Base-by-base conservation (phyloP, 2,113 vertebrate species). In the Heterocephalus glaber region DNA sequence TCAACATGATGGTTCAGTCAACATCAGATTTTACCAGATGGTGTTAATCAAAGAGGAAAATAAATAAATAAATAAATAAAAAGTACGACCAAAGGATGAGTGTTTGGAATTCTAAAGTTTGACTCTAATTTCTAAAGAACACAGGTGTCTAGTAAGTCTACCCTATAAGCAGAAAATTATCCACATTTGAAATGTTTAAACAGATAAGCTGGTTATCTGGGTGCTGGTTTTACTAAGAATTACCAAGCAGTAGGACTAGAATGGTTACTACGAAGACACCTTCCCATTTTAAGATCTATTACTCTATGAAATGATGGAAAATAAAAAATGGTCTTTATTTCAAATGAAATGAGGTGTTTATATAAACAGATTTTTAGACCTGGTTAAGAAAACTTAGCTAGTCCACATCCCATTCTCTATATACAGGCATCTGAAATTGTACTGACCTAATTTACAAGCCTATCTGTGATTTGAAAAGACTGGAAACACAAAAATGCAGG, bases 361-460 rank as follows among this genome's bases (percentile, higher is more conserved):
- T 47, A 35, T 93, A 82, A 95, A 70, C 19, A 94, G 3, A 94
- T 82, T 92, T 92, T 92, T 44, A 89, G 61, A 26, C 8, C 41
- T 10, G 60, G 4, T 38, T 88, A 80, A 77, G 49, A 89, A 89
- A 90, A 79, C 49, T 35, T 63, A 94, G 52, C 35, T 74, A 82
- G 52, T 44, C 52, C 60, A 49, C 54, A 4, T 38, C 88, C 41
- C 4, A 52, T 0, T 56, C 63, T 61, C 26, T 74, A 35, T 24
- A 35, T 47, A 41, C 2, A 80, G 17, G 35, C 14, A 86, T 60
- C 66, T 77, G 86, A 86, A 90, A 82, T 2, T 38, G 10, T 33
- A 93, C 33, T 44, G 17, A 72, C 14, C 74, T 61, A 66, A 95
- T 90, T 66, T 90, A 93, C 8, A 87, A 84, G 77, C 16, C 44